Conservation (phyloP, 2,113 vertebrate genomes). For the Ctenodactylus gundi region DNA sequence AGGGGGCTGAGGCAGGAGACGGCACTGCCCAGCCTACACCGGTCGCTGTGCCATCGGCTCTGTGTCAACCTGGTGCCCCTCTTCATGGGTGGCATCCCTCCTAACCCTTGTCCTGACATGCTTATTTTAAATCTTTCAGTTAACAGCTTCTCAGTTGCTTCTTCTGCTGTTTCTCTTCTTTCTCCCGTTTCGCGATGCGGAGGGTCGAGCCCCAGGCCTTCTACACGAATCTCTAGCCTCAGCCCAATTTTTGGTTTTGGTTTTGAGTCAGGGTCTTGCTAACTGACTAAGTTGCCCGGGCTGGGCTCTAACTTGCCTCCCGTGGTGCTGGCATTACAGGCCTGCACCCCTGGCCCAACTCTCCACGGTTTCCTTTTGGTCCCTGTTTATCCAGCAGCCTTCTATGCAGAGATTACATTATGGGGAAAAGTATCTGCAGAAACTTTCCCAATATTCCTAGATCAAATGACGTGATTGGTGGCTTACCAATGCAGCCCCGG, state of each 20-base stretch:
- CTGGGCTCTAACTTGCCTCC: too few relatives aligned
- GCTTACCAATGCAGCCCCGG: not conserved
- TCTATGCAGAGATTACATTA: not conserved
- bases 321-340: too few relatives aligned
- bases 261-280: too few relatives aligned
- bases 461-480: rapidly evolving
- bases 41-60: too few relatives aligned
- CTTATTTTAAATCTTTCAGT: not conserved
- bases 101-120: rapidly evolving
- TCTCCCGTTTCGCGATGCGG: too few relatives aligned
- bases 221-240: too few relatives aligned
- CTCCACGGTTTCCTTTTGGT: not conserved
- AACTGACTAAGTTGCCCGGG: too few relatives aligned
- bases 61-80: too few relatives aligned
- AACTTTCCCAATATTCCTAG: not conserved
- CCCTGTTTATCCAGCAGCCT: not conserved
- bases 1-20: not conserved
- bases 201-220: too few relatives aligned
- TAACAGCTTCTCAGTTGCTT: not conserved
- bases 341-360: too few relatives aligned
- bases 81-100: rapidly evolving
- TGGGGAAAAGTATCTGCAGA: not conserved
- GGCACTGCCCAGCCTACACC: rapidly evolving
- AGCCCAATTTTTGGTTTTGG: too few relatives aligned
- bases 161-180: not conserved